These are phyloP conservation scores for Adelosebastes latens DNA, from an alignment of 2,797 vertebrate genomes.

Conservation along the genomic window DNA sequence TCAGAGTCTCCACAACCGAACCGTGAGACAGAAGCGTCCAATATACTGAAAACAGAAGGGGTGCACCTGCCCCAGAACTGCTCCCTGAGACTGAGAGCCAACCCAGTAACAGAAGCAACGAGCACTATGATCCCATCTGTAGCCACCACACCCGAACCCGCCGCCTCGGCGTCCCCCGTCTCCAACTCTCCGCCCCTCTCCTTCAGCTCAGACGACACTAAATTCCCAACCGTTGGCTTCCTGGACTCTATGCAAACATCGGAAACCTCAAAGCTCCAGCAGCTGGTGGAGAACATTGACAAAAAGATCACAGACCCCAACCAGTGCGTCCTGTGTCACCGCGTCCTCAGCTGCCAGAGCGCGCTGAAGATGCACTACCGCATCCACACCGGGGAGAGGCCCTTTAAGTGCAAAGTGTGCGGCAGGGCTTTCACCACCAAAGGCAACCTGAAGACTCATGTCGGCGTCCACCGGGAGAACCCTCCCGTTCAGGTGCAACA, in stretches of 20 bases:
- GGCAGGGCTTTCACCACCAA: constrained; percentile 98
- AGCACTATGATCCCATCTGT: constrained; percentile 56
- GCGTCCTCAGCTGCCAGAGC: constrained; percentile 97
- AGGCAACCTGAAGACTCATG: constrained; percentile 98
- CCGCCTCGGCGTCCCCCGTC: constrained; percentile 73
- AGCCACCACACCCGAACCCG: constrained; percentile 74
- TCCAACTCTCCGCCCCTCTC: constrained; percentile 83
- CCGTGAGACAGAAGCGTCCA: constrained; percentile 67
- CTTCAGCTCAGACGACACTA: constrained; percentile 84
- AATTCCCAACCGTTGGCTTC: constrained; percentile 85
- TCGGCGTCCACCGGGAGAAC: constrained; percentile 93
- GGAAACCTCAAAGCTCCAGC: constrained; percentile 97
- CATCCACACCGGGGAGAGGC: constrained; percentile 96
- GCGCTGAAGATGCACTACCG: constrained; percentile 99
- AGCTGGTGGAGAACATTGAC: constrained; percentile 97
- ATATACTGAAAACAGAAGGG: constrained; percentile 84
- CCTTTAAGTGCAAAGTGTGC: constrained; percentile 97
- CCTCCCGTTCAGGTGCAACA: constrained; percentile 93
- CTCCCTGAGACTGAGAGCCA: constrained; percentile 69
- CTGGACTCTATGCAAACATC: constrained; percentile 92
- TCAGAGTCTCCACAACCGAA: constrained; percentile 81
- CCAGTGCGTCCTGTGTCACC: constrained; percentile 95
- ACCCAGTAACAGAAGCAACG: constrained; percentile 50
- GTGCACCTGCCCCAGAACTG: constrained; percentile 81
- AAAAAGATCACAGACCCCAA: constrained; percentile 94